Conservation (phyloP, 1,140 invertebrate genomes). For the Batillaria attramentaria region DNA sequence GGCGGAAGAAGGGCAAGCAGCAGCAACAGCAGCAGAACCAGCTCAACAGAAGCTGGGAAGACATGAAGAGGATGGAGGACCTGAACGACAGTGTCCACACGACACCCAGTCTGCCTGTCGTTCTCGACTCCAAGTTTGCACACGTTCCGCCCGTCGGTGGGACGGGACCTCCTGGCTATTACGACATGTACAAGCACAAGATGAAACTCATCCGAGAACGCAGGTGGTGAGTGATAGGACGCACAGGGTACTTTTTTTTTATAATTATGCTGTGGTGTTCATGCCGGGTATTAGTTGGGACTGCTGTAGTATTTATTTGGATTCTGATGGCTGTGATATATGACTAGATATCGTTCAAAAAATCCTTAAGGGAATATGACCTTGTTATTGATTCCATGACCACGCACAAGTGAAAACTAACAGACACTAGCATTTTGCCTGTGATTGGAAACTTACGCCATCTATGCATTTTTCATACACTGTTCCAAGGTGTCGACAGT, state of each 20-base stretch:
- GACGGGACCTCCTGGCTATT: constrained; percentile 26
- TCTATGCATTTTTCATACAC: no score
- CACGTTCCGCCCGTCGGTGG: neutral
- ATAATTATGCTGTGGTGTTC: neutral
- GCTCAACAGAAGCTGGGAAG: constrained; percentile 29
- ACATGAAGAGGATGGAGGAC: constrained; percentile 14
- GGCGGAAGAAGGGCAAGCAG: neutral
- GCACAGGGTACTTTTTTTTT: neutral
- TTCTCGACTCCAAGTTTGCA: constrained; percentile 19
- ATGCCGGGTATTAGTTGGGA: neutral
- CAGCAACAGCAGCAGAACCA: neutral
- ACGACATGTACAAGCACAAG: constrained; percentile 41
- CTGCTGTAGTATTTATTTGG: neutral
- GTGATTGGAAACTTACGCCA: no score
- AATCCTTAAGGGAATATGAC: neutral
- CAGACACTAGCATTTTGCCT: no score
- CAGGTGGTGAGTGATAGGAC: constrained; percentile 1
- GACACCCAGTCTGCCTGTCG: constrained; percentile 20
- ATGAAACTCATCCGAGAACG: constrained; percentile 33
- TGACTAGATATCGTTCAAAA: neutral
- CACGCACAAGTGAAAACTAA: no score
- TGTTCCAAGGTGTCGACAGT: no score
- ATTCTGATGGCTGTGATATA: neutral
- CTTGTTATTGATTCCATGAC: no score
- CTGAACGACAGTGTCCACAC: constrained; percentile 4